Base-by-base conservation (phyloP, 1,140 invertebrate genomes). In the Scaptomyza hsui region DNA sequence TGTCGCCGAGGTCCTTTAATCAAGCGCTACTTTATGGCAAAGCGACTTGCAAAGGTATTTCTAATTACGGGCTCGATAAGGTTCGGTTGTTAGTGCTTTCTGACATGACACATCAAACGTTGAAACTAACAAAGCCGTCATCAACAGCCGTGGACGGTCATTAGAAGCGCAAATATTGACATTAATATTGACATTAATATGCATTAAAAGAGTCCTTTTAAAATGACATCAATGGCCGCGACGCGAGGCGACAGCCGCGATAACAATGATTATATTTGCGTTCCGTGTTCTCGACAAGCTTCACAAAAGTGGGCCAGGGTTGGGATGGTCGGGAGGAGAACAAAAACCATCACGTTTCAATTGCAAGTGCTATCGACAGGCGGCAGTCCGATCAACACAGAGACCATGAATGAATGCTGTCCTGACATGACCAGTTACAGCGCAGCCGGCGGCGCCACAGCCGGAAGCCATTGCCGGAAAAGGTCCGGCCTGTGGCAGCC, bases 101-200 rank as follows among this genome's bases (percentile, higher is more conserved):
- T 37, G 49, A 24, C 56, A 39, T 55, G 57, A 57, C 79, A 67
- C 75, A 83, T 83, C 75, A 83, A 83, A 83, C 61, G 64, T 41
- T 10, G 19, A 73, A 67, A 75, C 78, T 75, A 86, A 72, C 82
- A 86, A 79, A 86, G 75, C 79, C 75, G 65, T 42, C 73, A 88
- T 42, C 73, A 88, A 41, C 42, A 71, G 49, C 72, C 75, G 69
- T 24, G 55, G 61, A 51, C 70, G 82, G 78, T 88, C 82, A 86
- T 86, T 86, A 86, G 78, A 88, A 64, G 59, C 63, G 63, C 75
- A 86, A 86, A 86, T 88, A 86, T 86, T 86, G 81, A 78, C 81
- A 86, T 86, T 78, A 85, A 85, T 85, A 86, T 86, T 85, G 80
- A 85, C 81, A 88, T 86, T 86, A 86, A 86, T 86, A 86, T 88